Base-by-base conservation (phyloP, 2,797 vertebrate species). In the Etheostoma nigrum region DNA sequence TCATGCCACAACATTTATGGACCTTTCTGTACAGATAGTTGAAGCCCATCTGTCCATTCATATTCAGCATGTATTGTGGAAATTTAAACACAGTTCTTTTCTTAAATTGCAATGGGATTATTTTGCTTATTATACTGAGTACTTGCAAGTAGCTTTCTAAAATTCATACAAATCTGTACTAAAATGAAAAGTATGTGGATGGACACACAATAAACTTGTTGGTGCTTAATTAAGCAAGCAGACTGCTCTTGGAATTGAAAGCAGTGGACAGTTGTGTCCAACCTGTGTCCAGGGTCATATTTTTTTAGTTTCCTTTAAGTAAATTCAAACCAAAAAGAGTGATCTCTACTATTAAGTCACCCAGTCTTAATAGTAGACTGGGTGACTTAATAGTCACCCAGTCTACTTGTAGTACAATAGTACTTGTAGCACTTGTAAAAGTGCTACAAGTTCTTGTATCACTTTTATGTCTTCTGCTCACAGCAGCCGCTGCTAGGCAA, bases 401-500 rank as follows among this genome's bases (percentile, higher is more conserved):
- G n/a, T n/a, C n/a, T n/a, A n/a, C n/a, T n/a, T n/a, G n/a, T n/a
- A n/a, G n/a, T n/a, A n/a, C n/a, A n/a, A n/a, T n/a, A n/a, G n/a
- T n/a, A n/a, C n/a, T n/a, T n/a, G n/a, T n/a, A n/a, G n/a, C n/a
- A n/a, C n/a, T n/a, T n/a, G n/a, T n/a, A n/a, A n/a, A n/a, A n/a
- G n/a, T n/a, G n/a, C n/a, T n/a, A n/a, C n/a, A n/a, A n/a, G 23
- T 67, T 59, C 44, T 76, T 15, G 2, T 21, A 74, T 67, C 53
- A 72, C 75, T 76, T 65, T 42, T 66, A 47, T 72, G 42, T 72
- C 79, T 57, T 76, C 65, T 69, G 66, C 65, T 76, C 58, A 77
- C 72, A 79, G 55, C 76, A 79, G 76, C 72, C 73, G 81, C 71
- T 89, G 84, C 74, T 55, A 79, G 80, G 81, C 86, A 83, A 59